Percentiles rank a stretch among this genome's conserved stretches.
Evolutionary conservation across 1,140 invertebrate species (phyloP).

Genomic region (Phocides pigmalion): DNA sequence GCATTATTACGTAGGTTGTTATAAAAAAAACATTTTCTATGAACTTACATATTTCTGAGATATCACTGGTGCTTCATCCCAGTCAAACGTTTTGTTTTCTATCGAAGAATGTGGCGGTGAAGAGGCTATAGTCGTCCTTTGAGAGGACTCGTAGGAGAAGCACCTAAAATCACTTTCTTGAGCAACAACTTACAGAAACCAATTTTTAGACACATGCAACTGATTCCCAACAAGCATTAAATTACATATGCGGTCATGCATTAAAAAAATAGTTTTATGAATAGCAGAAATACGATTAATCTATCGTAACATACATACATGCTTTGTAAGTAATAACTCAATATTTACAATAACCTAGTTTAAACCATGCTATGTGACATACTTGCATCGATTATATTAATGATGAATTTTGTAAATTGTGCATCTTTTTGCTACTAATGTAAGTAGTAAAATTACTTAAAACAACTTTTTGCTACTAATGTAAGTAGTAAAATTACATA

Average conservation of each 20-base stretch:
- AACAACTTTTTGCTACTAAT: too few species aligned
- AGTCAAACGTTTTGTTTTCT: conserved; percentile 84
- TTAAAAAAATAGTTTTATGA: not conserved
- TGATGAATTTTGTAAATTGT: not conserved
- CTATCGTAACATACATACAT: too few species aligned
- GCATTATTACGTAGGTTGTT: not conserved
- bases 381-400: not conserved
- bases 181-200: conserved; percentile 10
- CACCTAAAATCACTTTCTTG: conserved; percentile 84
- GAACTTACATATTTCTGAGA: conserved; percentile 74
- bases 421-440: too few species aligned
- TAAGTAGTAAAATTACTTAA: too few species aligned
- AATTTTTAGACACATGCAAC: conserved; percentile 7
- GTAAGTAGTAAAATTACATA: too few species aligned
- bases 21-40: not conserved
- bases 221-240: conserved; percentile 1
- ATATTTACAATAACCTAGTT: too few species aligned
- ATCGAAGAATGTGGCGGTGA: conserved; percentile 86
- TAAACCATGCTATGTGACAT: too few species aligned
- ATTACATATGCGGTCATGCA: conserved; percentile 14
- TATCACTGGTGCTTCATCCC: conserved; percentile 73
- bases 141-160: conserved; percentile 89
- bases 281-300: not conserved
- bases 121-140: conserved; percentile 84
- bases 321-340: too few species aligned